Conservation (phyloP, 1,140 invertebrate genomes). For the Drosophila rufa region DNA sequence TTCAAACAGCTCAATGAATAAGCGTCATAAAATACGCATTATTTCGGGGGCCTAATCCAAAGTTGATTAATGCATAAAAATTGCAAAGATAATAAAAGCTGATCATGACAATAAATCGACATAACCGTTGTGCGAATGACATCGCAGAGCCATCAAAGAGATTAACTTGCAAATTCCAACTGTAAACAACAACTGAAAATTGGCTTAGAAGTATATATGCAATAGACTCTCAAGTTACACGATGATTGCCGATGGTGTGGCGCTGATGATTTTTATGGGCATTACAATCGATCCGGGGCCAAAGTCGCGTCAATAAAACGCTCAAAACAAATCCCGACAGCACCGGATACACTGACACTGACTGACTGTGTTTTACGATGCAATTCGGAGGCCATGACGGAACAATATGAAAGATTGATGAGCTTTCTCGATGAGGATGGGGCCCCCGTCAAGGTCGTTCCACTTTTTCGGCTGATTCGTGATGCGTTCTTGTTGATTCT, state of each 20-base stretch:
- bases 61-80: conserved; percentile 13
- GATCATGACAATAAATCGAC: conserved; percentile 13
- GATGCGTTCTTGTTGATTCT: conserved; percentile 37
- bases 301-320: conserved; percentile 18
- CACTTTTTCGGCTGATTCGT: conserved; percentile 30
- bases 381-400: conserved; percentile 31
- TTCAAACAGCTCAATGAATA: neutral
- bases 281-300: conserved; percentile 10
- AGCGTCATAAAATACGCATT: conserved; percentile 1
- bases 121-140: conserved; percentile 10
- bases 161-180: conserved; percentile 15
- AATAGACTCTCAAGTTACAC: conserved; percentile 1
- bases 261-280: conserved; percentile 24
- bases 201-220: conserved; percentile 4
- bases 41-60: neutral
- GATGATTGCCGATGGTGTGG: conserved; percentile 13
- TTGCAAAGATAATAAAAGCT: conserved; percentile 9
- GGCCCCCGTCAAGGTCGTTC: conserved; percentile 46
- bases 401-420: conserved; percentile 51
- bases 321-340: conserved; percentile 33
- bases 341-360: conserved; percentile 19
- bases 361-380: conserved; percentile 41
- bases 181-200: conserved; percentile 13
- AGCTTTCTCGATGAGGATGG: conserved; percentile 19
- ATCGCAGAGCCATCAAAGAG: conserved; percentile 12